Conservation (phyloP, 2,113 vertebrate species). For the Montifringilla adamsi region DNA sequence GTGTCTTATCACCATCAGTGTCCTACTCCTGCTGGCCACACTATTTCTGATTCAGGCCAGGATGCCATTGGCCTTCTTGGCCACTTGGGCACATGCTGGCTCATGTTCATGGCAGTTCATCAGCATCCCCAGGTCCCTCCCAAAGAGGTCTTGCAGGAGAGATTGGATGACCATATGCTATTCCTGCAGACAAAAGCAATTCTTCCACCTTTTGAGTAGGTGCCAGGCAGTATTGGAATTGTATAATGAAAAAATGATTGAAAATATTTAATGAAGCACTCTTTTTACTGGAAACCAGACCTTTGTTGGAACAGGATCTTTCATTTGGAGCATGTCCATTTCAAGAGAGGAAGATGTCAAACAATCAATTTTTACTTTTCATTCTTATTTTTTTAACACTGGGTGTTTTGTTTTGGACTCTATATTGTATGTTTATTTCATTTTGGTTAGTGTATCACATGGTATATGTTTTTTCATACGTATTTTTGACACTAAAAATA, state of each 20-base stretch:
- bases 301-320: neutral
- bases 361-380: neutral
- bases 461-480: neutral
- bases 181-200: neutral
- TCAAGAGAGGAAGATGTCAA: neutral
- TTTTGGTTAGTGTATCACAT: neutral
- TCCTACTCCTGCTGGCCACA: neutral
- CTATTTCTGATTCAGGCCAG: neutral
- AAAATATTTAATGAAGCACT: neutral
- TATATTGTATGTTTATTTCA: neutral
- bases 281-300: neutral
- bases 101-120: neutral
- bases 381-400: neutral
- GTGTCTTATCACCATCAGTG: neutral
- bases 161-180: neutral
- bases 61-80: neutral
- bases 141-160: neutral
- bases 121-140: too few species aligned
- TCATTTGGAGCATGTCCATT: neutral
- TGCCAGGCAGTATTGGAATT: neutral
- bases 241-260: neutral
- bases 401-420: neutral
- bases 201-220: neutral
- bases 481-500: neutral
- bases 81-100: neutral